Percentiles rank a stretch among this genome's conserved stretches.
phyloP scores from a whole-genome alignment of 1,140 invertebrate species.

The Habropoda laboriosa region DNA sequence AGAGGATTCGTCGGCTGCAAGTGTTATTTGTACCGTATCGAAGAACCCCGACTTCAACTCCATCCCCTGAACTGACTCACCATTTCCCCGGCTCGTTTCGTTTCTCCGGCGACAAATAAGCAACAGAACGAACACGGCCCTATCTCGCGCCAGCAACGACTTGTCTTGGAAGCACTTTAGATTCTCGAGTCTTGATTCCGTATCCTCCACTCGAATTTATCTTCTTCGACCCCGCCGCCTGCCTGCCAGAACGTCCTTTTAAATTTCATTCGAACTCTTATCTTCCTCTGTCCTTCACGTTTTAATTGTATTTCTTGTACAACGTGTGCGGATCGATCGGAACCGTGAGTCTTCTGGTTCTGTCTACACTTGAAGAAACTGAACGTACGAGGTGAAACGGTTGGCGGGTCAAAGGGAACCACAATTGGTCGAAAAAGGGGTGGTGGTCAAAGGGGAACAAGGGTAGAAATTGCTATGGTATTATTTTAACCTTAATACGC shows the following conservation, averaged over 20 bases:
- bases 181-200: conserved; percentile 65
- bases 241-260: conserved; percentile 45
- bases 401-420: too few relatives aligned
- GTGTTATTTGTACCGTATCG: conserved; percentile 68
- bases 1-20: conserved; percentile 46
- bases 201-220: conserved; percentile 59
- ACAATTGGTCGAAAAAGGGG: too few relatives aligned
- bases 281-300: conserved; percentile 31
- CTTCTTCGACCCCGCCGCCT: conserved; percentile 56
- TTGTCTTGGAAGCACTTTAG: conserved; percentile 56
- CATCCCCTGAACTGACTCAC: conserved; percentile 44
- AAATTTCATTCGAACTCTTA: conserved; percentile 61
- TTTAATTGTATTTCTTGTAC: conserved; percentile 44
- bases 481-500: too few relatives aligned
- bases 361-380: too few relatives aligned
- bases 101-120: conserved; percentile 68
- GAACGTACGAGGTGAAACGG: too few relatives aligned
- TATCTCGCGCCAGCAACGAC: conserved; percentile 59
- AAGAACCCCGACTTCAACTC: conserved; percentile 42
- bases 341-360: background rate
- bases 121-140: conserved; percentile 62
- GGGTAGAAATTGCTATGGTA: too few relatives aligned
- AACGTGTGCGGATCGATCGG: background rate
- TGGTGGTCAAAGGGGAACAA: too few relatives aligned
- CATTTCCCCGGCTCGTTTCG: conserved; percentile 65